Evolutionary conservation across 92 coral and sea anemone species (phyloP).

Genomic region (Virgularia gustaviana): DNA sequence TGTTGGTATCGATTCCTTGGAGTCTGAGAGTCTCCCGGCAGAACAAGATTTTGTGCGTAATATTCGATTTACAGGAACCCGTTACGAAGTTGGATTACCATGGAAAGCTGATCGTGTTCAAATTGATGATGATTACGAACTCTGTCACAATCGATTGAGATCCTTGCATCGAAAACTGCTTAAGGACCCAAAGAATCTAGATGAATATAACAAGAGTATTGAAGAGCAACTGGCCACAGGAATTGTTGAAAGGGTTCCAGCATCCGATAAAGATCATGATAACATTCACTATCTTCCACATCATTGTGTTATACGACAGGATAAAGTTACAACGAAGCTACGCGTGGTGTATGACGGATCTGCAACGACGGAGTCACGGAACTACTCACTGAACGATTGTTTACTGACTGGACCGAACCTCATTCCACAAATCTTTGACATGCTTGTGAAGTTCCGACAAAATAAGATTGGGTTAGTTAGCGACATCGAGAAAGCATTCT

Average conservation of each 20-base stretch:
- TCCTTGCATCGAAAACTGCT: background rate
- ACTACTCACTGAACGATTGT: slow-evolving; percentile 52
- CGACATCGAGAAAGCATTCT: slow-evolving; percentile 24
- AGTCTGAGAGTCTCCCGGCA: background rate
- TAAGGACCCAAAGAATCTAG: background rate
- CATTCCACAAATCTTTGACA: slow-evolving; percentile 47
- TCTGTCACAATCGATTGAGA: background rate
- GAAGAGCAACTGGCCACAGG: slow-evolving; percentile 11
- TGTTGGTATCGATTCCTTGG: background rate
- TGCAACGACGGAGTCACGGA: slow-evolving; percentile 6
- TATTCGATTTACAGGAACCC: background rate
- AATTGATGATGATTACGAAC: background rate
- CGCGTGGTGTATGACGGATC: slow-evolving; percentile 56
- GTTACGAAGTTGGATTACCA: slow-evolving; percentile 10
- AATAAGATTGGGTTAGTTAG: background rate
- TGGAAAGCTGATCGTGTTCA: background rate
- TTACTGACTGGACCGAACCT: slow-evolving; percentile 47
- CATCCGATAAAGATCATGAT: background rate
- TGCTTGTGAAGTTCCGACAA: slow-evolving; percentile 25
- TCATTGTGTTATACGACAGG: slow-evolving; percentile 2
- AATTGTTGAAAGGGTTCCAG: background rate
- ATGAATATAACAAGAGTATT: background rate
- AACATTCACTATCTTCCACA: background rate
- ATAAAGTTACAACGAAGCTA: slow-evolving; percentile 49
- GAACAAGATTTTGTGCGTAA: background rate